Evolutionary conservation across 2,888 invertebrate genomes (phyloP), one percentile per base, ranked within the genome.

Genomic region (Baccha elongata): DNA sequence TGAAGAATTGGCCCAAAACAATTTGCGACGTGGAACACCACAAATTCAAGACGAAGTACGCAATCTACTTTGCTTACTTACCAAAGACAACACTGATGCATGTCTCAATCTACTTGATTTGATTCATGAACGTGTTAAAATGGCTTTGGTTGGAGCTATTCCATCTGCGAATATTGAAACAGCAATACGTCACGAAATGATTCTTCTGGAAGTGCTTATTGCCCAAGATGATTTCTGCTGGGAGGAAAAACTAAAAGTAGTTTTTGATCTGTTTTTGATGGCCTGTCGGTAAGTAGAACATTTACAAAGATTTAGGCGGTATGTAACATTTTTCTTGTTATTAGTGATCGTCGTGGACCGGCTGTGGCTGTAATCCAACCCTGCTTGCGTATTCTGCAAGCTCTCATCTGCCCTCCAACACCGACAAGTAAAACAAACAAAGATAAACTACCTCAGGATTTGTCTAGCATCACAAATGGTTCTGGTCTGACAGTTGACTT

Each of bases 151-250:
- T 89, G 96, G 96, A 1, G 94, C 95, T 79, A 94, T 96, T 13
- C 96, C 96, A 4, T 92, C 94, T 35, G 93, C 94, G 0, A 95
- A 95, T 88, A 90, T 96, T 65, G 94, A 94, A 29, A 92, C 94
- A 2, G 94, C 95, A 1, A 96, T 98, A 0, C 93, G 98, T 3
- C 97, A 98, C 87, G 96, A 98, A 89, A 97, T 99, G 89, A 93
- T 97, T 7, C 91, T 99, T 11, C 91, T 99, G 23, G 96, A 97
- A 0, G 95, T 96, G 0, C 92, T 98, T 50, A 94, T 98, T 1
- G 96, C 97, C 86, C 97, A 97, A 85, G 97, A 98, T 87, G 99
- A 99, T 89, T 94, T 95, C 3, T 98, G 98, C 88, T 99, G 99
- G 99, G 98, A 99, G 89, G 94, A 95, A 83, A 95, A 98, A 87